A percentile compares a stretch with the other conserved stretches of the same genome.
Conservation (phyloP, 2,888 invertebrate genomes). For the Parthenolecanium corni region DNA sequence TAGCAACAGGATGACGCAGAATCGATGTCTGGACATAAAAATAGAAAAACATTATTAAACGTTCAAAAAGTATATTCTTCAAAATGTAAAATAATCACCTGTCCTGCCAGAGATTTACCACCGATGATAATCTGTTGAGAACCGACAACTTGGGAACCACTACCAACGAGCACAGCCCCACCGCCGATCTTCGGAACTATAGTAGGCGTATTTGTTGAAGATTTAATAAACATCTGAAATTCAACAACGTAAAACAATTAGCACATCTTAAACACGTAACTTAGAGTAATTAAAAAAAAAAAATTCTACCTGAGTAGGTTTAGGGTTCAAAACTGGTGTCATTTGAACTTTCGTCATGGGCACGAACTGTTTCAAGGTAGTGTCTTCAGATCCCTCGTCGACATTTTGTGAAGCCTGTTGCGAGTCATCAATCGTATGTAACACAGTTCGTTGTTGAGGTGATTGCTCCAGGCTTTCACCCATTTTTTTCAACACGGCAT, state of each 20-base stretch:
- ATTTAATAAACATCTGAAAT: slow-evolving; percentile 6
- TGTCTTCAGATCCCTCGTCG: not conserved
- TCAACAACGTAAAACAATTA: not conserved
- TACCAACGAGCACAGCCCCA: not conserved
- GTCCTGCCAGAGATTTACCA: slow-evolving; percentile 5
- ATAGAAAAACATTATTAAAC: not conserved
- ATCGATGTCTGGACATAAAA: not conserved
- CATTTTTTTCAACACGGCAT: slow-evolving; percentile 9
- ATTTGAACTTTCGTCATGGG: slow-evolving; percentile 16
- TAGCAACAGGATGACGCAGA: not conserved
- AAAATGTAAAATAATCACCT: not conserved
- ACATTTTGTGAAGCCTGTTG: slow-evolving; percentile 1
- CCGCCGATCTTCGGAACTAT: slow-evolving; percentile 1
- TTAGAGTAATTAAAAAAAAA: not conserved
- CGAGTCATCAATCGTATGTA: not conserved
- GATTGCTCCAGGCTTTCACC: not conserved
- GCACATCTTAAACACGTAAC: not conserved
- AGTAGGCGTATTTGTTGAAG: not conserved
- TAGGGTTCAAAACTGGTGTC: not conserved
- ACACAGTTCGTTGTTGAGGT: not conserved
- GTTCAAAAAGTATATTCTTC: not conserved
- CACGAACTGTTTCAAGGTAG: not conserved
- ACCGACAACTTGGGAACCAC: slow-evolving; percentile 1
- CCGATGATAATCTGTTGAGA: slow-evolving; percentile 9
- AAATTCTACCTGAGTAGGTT: not conserved